phyloP scores from a whole-genome alignment of 2,113 vertebrate genomes.

The Manacus vitellinus region DNA sequence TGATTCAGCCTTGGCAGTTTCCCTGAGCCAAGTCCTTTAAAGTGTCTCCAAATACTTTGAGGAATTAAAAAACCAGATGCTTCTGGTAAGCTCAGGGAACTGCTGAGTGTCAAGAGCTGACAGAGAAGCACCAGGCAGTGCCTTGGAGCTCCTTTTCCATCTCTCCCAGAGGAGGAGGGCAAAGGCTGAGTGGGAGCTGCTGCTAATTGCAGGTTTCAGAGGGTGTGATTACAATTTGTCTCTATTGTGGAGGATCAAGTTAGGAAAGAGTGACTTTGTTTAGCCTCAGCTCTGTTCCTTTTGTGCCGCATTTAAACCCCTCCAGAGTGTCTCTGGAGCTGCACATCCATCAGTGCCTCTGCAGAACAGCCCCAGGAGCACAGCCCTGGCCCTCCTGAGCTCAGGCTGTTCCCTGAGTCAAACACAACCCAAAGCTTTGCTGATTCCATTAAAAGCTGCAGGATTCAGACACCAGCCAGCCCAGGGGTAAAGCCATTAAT shows the following conservation, averaged over 20 bases:
- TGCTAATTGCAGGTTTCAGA: slow-evolving; percentile 19
- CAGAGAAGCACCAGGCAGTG: not conserved
- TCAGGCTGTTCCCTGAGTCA: not conserved
- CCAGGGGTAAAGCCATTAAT: not conserved
- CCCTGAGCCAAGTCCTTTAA: not conserved
- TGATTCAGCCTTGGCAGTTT: not conserved
- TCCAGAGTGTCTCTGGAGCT: not conserved
- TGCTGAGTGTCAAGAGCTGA: not conserved
- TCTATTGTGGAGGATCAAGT: slow-evolving; percentile 5
- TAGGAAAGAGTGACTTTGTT: slow-evolving; percentile 13
- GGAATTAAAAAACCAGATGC: not conserved
- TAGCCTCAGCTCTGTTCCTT: not conserved
- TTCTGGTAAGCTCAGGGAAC: not conserved
- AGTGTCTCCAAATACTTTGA: not conserved
- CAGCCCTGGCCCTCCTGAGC: not conserved
- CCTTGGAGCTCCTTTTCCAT: not conserved
- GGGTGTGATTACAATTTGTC: slow-evolving; percentile 14
- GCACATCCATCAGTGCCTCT: not conserved
- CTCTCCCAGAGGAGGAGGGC: not conserved
- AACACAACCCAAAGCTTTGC: not conserved
- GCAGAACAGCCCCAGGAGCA: not conserved
- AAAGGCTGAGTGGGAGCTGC: not conserved
- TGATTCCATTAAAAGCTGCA: not conserved
- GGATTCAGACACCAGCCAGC: not conserved
- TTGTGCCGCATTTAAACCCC: not conserved